Percentiles rank a stretch among this genome's conserved stretches.
phyloP scores from a whole-genome alignment of 2,113 vertebrate species.

The Sialia sialis region DNA sequence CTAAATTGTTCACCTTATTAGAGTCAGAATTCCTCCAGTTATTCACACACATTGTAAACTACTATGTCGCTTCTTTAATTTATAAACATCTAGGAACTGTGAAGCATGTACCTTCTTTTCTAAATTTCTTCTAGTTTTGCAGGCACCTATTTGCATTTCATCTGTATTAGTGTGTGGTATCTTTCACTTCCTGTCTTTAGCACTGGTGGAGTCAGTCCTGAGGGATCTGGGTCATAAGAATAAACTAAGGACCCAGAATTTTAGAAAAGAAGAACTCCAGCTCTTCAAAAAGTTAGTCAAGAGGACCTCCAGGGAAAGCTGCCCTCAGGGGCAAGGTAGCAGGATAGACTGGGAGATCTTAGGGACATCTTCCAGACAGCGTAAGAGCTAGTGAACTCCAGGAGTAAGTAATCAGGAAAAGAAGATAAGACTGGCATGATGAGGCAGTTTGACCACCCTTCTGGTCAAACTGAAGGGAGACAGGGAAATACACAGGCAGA shows the following conservation, averaged over 20 bases:
- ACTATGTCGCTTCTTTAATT: background rate
- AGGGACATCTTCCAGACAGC: rapidly evolving
- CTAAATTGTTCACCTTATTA: background rate
- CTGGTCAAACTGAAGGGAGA: background rate
- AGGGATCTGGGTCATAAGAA: background rate
- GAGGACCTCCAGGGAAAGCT: background rate
- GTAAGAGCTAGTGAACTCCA: rapidly evolving
- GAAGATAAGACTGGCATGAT: rapidly evolving
- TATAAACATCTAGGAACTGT: background rate
- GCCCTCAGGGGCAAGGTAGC: background rate
- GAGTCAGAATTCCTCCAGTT: background rate
- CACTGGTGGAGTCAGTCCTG: background rate
- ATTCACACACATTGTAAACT: background rate
- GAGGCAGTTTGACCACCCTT: background rate
- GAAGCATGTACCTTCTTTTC: background rate
- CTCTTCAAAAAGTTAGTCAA: background rate
- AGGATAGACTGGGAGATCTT: background rate
- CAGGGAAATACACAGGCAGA: background rate
- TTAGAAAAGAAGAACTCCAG: background rate
- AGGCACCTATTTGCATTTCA: background rate
- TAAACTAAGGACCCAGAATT: background rate
- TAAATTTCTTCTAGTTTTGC: background rate
- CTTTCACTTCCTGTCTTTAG: background rate
- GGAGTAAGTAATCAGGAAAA: background rate
- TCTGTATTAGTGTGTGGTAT: background rate